Evolutionary conservation across 2,797 vertebrate genomes (phyloP).

Genomic region (Geotrypetes seraphini): DNA sequence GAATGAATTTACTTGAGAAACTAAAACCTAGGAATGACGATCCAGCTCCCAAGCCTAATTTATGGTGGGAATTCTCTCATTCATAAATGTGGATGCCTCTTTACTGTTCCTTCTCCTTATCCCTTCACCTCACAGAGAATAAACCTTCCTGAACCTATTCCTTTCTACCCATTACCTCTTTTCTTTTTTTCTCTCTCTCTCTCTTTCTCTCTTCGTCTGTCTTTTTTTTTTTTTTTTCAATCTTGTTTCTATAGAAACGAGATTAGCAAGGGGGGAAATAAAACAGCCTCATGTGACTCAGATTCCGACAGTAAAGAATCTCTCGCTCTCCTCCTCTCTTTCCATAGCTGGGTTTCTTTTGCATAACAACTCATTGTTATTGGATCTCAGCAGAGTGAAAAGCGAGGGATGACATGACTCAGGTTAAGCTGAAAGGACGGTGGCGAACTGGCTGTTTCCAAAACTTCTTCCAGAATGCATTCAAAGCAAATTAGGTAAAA

Average conservation of each 20-base stretch:
- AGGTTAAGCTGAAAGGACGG: too few species aligned
- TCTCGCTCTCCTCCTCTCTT: conserved; percentile 4
- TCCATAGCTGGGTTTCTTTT: conserved; percentile 22
- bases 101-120: neutral
- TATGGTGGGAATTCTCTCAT: neutral
- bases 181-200: conserved; percentile 18
- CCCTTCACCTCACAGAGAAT: conserved; percentile 12
- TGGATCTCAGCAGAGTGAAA: too few species aligned
- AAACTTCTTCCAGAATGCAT: too few species aligned
- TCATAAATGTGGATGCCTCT: too few species aligned
- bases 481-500: too few species aligned
- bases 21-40: neutral
- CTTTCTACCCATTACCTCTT: conserved; percentile 39
- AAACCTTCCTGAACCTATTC: conserved; percentile 9
- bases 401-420: too few species aligned
- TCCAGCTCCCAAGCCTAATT: neutral
- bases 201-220: too few species aligned
- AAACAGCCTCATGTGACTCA: conserved; percentile 55
- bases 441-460: too few species aligned
- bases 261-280: conserved; percentile 52
- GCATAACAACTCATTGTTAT: conserved; percentile 25
- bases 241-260: conserved; percentile 61
- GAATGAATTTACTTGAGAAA: conserved; percentile 1
- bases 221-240: conserved; percentile 34
- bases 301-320: conserved; percentile 54